These are phyloP conservation scores for Propithecus perrieri DNA, from an alignment of 2,797 vertebrate genomes.

Conservation along the genomic window DNA sequence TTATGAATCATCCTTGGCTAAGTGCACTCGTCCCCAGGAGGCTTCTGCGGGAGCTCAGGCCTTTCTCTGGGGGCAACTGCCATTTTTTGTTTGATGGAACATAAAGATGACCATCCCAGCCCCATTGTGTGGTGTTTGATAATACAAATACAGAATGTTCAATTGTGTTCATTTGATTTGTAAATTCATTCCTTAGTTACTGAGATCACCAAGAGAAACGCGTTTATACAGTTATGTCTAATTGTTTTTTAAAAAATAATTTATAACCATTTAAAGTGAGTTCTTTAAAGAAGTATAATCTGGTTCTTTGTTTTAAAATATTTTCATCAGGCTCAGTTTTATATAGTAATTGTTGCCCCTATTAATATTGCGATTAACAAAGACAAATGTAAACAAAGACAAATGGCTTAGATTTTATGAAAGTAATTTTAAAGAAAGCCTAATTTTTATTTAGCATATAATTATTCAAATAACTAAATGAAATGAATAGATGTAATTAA, in stretches of 20 bases:
- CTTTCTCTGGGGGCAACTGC: background rate
- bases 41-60: background rate
- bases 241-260: background rate
- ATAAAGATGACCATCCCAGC: background rate
- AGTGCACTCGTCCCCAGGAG: background rate
- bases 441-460: conserved; percentile 5
- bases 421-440: conserved; percentile 5
- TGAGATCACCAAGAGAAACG: background rate
- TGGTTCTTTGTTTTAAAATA: conserved; percentile 29
- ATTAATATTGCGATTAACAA: conserved; percentile 24
- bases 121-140: background rate
- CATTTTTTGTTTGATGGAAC: background rate
- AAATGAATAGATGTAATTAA: conserved; percentile 33
- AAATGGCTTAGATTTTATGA: conserved; percentile 13
- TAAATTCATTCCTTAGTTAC: background rate
- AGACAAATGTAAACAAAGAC: conserved; percentile 31
- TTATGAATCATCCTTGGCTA: background rate
- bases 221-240: background rate
- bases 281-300: background rate
- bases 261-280: background rate
- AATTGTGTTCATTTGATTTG: background rate
- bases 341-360: background rate
- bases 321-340: background rate
- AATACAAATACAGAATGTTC: background rate
- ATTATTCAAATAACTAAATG: conserved; percentile 45